Evolutionary conservation across 1,140 invertebrate species (phyloP), one percentile per base, ranked within the genome.

Genomic region (Tetraneura akinire): DNA sequence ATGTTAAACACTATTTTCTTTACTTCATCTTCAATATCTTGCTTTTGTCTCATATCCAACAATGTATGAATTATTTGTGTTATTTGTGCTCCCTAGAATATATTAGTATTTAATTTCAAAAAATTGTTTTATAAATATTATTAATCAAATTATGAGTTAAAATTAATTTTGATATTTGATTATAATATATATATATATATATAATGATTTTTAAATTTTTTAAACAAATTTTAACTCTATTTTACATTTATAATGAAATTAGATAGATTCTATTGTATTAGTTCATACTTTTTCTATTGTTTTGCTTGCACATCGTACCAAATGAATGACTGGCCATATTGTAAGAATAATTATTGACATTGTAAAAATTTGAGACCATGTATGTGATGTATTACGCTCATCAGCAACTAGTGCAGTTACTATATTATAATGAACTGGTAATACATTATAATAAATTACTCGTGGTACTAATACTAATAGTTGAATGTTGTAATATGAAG

Each of bases 381-480:
- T 60, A n/a, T 81, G 68, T 26, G 80, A 49, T 10, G 32, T 32
- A 42, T 64, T 45, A 32, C 13, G n/a, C 45, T 76, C 53, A 49
- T 81, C 66, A 14, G 26, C 29, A 10, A 80, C 51, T 6, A 81
- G 42, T 18, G 64, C 51, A 37, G 74, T 62, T 13, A 81, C 76
- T 23, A 81, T 66, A 73, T 80, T 81, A 45, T 80, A 81, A 80
- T 81, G 76, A 49, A 80, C 62, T 42, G 81, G 81, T 1, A 81
- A 23, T 21, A 81, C 74, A 42, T 68, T 78, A 32, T 53, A 81
- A 68, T 73, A 64, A 45, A 80, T 80, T 10, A 80, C 55, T n/a
- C 81, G 18, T 18, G 66, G 64, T 80, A 81, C 66, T 23, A 80
- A 23, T 3, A 80, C 51, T n/a, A 81, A 42, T 37, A 80, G 49